Evolutionary conservation across 2,888 invertebrate species (phyloP).

Genomic region (Charanyca ferruginea): DNA sequence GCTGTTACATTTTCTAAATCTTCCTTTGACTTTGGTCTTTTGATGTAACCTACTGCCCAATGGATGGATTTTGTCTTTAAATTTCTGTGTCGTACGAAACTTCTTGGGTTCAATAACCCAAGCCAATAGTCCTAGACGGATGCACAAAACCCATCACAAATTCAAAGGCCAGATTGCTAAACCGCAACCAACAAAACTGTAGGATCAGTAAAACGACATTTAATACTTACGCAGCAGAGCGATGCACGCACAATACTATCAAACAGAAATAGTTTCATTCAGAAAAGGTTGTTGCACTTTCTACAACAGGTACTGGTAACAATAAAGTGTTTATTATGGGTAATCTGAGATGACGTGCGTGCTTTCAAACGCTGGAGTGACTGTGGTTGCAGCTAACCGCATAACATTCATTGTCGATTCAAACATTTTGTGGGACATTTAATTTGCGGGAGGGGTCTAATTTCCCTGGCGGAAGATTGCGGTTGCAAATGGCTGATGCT

Average conservation of each 20-base stretch:
- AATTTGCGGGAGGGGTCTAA: slow-evolving; percentile 49
- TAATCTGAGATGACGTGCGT: slow-evolving; percentile 67
- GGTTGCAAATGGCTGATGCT: slow-evolving; percentile 17
- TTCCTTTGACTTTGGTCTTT: not conserved
- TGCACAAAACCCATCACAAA: slow-evolving; percentile 19
- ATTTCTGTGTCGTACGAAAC: not conserved
- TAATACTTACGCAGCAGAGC: slow-evolving; percentile 56
- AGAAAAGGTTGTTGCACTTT: slow-evolving; percentile 67
- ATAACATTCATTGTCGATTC: slow-evolving; percentile 58
- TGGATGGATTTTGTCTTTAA: not conserved
- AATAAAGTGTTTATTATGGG: slow-evolving; percentile 67
- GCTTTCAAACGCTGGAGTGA: slow-evolving; percentile 58
- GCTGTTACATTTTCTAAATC: not conserved
- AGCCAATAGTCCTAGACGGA: not conserved
- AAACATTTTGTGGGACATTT: slow-evolving; percentile 55
- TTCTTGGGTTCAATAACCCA: slow-evolving; percentile 1
- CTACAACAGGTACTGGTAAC: slow-evolving; percentile 60
- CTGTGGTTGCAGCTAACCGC: slow-evolving; percentile 63
- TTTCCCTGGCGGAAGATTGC: slow-evolving; percentile 37
- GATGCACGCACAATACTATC: slow-evolving; percentile 54
- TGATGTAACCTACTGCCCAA: not conserved
- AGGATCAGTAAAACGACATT: slow-evolving; percentile 45
- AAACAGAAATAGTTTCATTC: slow-evolving; percentile 54
- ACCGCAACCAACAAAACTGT: slow-evolving; percentile 39
- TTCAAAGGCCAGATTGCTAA: slow-evolving; percentile 37